Percentiles rank a stretch among this genome's conserved stretches.
Conservation (phyloP, 2,888 invertebrate genomes). For the Eugnorisma glareosa region DNA sequence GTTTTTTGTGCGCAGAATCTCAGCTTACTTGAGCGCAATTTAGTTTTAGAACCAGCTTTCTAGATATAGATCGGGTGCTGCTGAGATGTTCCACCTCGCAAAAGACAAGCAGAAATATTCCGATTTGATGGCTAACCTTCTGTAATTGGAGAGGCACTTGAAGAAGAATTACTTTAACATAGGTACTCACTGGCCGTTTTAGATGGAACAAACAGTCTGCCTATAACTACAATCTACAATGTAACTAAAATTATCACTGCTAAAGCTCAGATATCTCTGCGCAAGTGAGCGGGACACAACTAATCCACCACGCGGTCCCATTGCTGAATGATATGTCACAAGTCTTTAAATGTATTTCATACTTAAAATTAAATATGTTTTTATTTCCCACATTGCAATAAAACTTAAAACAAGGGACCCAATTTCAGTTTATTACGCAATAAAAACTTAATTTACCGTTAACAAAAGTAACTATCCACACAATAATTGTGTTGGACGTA, state of each 20-base stretch:
- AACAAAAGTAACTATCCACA: constrained; percentile 40
- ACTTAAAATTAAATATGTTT: constrained; percentile 17
- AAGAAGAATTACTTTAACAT: not conserved
- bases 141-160: not conserved
- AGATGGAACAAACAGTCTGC: not conserved
- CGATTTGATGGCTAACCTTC: not conserved
- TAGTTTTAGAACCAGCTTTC: constrained; percentile 1
- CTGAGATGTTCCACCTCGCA: not conserved
- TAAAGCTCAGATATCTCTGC: not conserved
- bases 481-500: constrained; percentile 35
- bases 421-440: constrained; percentile 34
- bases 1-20: not conserved
- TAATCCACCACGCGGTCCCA: not conserved
- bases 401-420: constrained; percentile 26
- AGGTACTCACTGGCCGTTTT: not conserved
- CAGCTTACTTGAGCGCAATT: not conserved
- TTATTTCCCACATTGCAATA: constrained; percentile 19
- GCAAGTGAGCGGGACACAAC: not conserved
- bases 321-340: not conserved
- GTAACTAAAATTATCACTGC: not conserved
- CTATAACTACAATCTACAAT: not conserved
- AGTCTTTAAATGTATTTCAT: not conserved
- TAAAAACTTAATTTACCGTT: constrained; percentile 44
- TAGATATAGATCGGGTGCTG: not conserved
- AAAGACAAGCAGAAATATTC: not conserved